Conservation (phyloP, 2,888 invertebrate species). For the Drosophila testacea region DNA sequence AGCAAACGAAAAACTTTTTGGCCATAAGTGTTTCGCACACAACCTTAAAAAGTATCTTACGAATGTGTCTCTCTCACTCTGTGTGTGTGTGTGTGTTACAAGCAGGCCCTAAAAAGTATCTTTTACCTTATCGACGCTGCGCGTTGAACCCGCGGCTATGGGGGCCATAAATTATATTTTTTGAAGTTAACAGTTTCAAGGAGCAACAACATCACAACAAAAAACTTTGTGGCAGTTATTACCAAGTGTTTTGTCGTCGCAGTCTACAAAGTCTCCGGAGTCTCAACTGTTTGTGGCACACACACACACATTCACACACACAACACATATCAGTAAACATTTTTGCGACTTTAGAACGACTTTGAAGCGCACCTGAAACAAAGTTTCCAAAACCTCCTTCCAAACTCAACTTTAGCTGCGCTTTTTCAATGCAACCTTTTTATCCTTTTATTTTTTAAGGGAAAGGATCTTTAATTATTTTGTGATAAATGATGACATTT, state of each 20-base stretch:
- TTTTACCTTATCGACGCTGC: conserved; percentile 72
- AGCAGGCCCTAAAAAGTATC: conserved; percentile 59
- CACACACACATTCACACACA: conserved; percentile 7
- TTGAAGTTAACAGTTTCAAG: conserved; percentile 73
- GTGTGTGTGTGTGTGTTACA: conserved; percentile 9
- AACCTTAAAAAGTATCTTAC: conserved; percentile 54
- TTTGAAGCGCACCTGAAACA: conserved; percentile 78
- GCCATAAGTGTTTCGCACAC: conserved; percentile 71
- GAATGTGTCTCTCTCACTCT: conserved; percentile 26
- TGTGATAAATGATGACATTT: conserved; percentile 84
- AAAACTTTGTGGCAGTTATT: conserved; percentile 81
- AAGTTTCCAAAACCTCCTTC: conserved; percentile 40
- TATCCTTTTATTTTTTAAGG: conserved; percentile 2
- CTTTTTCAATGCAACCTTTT: conserved; percentile 49
- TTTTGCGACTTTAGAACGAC: conserved; percentile 74
- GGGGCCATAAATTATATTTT: conserved; percentile 83
- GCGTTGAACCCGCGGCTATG: conserved; percentile 72
- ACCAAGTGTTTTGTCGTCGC: conserved; percentile 79
- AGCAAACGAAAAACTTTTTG: conserved; percentile 68
- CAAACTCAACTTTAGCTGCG: conserved; percentile 45
- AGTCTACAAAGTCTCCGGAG: conserved; percentile 48
- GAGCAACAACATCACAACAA: conserved; percentile 44
- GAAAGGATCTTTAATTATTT: conserved; percentile 82
- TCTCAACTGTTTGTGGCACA: conserved; percentile 26
- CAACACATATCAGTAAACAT: conserved; percentile 78